Conservation (phyloP, 2,113 vertebrate species). For the Panthera tigris region DNA sequence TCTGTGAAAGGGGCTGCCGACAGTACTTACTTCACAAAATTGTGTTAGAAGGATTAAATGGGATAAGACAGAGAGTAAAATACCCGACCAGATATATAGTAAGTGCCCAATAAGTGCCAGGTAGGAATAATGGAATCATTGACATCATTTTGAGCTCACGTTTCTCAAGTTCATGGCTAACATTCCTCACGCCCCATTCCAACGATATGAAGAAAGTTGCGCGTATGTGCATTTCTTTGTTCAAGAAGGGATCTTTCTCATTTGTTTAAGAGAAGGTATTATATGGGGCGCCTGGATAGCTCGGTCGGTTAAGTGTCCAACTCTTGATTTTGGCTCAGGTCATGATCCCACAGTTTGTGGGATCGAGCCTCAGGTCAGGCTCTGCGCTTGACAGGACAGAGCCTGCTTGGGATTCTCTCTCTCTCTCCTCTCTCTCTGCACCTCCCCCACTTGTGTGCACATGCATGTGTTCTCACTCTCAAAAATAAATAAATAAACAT, state of each 20-base stretch:
- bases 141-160: not conserved
- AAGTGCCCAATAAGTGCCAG: not conserved
- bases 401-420: no score
- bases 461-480: no score
- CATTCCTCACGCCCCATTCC: not conserved
- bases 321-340: no score
- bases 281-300: no score
- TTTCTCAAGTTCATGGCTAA: not conserved
- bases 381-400: no score
- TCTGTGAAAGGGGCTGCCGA: not conserved
- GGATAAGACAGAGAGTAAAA: not conserved
- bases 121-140: not conserved
- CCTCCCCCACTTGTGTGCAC: no score
- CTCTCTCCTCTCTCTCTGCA: no score
- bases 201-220: not conserved
- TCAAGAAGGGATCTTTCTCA: not conserved
- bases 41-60: not conserved
- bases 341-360: no score
- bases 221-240: not conserved
- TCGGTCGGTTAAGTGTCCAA: no score
- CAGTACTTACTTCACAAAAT: not conserved
- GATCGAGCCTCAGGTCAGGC: no score
- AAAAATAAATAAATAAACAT: no score
- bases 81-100: not conserved
- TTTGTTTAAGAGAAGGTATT: not conserved